Conservation (phyloP, 2,888 invertebrate genomes). For the Andrena camellia region DNA sequence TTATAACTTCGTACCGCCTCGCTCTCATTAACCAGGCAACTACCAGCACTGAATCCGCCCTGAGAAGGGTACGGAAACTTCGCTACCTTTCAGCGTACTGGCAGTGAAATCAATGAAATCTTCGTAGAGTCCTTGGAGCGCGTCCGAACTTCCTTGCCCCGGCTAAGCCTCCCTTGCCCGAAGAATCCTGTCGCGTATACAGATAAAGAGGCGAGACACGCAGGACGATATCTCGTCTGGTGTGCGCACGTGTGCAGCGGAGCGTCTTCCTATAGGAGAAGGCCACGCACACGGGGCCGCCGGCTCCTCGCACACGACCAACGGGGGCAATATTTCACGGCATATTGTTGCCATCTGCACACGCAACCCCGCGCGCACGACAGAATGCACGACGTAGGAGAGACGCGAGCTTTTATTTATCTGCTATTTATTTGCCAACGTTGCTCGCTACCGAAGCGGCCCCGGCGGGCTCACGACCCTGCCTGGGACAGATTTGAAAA, state of each 20-base stretch:
- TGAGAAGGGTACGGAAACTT: background rate
- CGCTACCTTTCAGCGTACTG: too few relatives aligned
- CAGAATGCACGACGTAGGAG: slow-evolving; percentile 74
- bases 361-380: slow-evolving; percentile 78
- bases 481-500: slow-evolving; percentile 83
- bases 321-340: slow-evolving; percentile 83
- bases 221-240: slow-evolving; percentile 13
- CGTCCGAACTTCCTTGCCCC: background rate
- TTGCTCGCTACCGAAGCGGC: slow-evolving; percentile 78
- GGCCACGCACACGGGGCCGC: slow-evolving; percentile 33
- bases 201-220: slow-evolving; percentile 43
- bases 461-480: slow-evolving; percentile 70
- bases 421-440: slow-evolving; percentile 84
- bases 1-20: background rate
- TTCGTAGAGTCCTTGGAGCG: background rate
- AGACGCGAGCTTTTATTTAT: slow-evolving; percentile 83
- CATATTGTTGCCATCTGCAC: slow-evolving; percentile 85
- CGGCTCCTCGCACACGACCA: slow-evolving; percentile 44
- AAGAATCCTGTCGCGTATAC: slow-evolving; percentile 25
- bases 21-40: background rate
- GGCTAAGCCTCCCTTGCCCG: slow-evolving; percentile 12
- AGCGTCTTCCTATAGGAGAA: slow-evolving; percentile 25
- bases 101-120: background rate
- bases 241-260: slow-evolving; percentile 14
- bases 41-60: background rate